phyloP scores from a whole-genome alignment of 2,797 vertebrate genomes.

The Rallus crepitans region DNA sequence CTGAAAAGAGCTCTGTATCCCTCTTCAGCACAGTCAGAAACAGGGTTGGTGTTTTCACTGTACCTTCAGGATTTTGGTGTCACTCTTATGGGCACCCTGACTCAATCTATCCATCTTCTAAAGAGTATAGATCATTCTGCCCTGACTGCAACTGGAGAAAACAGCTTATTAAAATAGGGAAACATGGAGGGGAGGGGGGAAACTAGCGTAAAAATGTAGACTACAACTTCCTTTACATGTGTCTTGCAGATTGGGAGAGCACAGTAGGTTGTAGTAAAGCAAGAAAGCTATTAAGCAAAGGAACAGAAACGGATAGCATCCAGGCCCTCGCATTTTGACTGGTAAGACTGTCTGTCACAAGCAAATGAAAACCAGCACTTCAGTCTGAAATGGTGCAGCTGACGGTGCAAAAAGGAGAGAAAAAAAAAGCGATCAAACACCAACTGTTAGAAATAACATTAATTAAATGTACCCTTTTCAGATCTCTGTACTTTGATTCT shows the following conservation, averaged over 20 bases:
- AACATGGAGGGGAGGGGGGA: not conserved
- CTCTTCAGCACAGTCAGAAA: not conserved
- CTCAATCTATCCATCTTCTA: not conserved
- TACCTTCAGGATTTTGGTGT: not conserved
- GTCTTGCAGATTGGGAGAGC: conserved; percentile 27
- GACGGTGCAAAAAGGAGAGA: not conserved
- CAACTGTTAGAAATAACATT: conserved; percentile 38
- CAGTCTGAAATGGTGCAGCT: conserved; percentile 35
- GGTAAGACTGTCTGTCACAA: conserved; percentile 10
- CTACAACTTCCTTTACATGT: not conserved
- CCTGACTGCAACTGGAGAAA: not conserved
- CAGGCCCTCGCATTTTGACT: conserved; percentile 12
- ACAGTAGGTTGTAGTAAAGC: conserved; percentile 22
- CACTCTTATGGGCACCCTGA: not conserved
- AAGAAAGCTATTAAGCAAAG: conserved; percentile 41
- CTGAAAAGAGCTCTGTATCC: not conserved
- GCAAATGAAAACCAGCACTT: conserved; percentile 30
- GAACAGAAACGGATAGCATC: conserved; percentile 24
- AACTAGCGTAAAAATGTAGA: not conserved
- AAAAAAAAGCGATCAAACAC: not conserved
- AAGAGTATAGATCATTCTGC: not conserved
- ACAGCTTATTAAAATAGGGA: not conserved
- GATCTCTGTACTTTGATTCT: conserved; percentile 12
- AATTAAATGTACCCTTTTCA: conserved; percentile 16
- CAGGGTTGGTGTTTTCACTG: not conserved